phyloP scores from a whole-genome alignment of 2,797 vertebrate species.

The Leptoclinus maculatus region DNA sequence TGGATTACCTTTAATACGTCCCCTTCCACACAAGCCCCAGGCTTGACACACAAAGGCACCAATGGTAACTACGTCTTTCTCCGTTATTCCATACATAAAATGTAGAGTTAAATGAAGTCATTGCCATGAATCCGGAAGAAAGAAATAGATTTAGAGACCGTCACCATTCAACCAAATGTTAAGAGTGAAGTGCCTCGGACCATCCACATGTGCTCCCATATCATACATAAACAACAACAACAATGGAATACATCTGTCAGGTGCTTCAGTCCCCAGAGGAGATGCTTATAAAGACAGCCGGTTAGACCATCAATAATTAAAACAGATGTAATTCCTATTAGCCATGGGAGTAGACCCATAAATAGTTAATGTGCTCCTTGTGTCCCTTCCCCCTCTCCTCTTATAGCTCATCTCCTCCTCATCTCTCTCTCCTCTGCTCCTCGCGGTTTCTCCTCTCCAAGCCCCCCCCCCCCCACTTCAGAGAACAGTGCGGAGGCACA shows the following conservation, averaged over 20 bases:
- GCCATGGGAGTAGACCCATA: conserved; percentile 76
- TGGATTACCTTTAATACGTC: conserved; percentile 26
- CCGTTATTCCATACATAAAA: background rate
- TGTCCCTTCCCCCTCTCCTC: conserved; percentile 52
- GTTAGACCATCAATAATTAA: conserved; percentile 87
- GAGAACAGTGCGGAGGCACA: conserved; percentile 40
- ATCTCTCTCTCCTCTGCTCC: conserved; percentile 37
- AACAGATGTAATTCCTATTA: conserved; percentile 85
- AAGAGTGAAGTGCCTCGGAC: conserved; percentile 6
- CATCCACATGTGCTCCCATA: conserved; percentile 44
- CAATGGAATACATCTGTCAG: conserved; percentile 70
- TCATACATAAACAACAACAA: conserved; percentile 72
- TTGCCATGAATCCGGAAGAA: conserved; percentile 7
- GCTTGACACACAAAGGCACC: conserved; percentile 6
- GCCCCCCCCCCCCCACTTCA: conserved; percentile 16
- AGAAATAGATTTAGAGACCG: conserved; percentile 26
- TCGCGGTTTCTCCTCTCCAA: conserved; percentile 25
- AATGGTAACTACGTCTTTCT: background rate
- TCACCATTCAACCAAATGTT: conserved; percentile 33
- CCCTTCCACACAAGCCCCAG: conserved; percentile 23
- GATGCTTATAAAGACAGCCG: conserved; percentile 78
- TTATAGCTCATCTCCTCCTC: conserved; percentile 47
- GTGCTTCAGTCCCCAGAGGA: conserved; percentile 63
- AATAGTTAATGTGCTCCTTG: conserved; percentile 83
- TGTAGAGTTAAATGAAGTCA: conserved; percentile 10